Evolutionary conservation across 2,888 invertebrate species (phyloP).

Genomic region (Morinoia aosen): DNA sequence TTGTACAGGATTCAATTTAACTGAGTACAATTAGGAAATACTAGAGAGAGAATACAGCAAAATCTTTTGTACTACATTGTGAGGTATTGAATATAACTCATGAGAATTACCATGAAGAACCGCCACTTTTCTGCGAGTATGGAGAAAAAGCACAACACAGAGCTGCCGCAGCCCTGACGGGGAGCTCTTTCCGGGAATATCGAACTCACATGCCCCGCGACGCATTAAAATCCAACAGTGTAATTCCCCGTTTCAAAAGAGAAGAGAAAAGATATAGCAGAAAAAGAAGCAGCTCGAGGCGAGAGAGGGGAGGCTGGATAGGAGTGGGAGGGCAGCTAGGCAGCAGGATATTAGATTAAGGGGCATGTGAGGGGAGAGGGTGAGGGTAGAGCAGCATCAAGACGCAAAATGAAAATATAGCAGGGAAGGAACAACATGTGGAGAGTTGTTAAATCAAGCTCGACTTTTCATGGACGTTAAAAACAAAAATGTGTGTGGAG

Average conservation of each 20-base stretch:
- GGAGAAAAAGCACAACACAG: background rate
- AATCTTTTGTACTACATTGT: too few species aligned
- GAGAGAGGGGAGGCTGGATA: background rate
- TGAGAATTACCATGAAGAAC: too few species aligned
- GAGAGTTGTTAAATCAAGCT: background rate
- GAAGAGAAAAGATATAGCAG: background rate
- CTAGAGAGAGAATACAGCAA: too few species aligned
- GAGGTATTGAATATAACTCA: too few species aligned
- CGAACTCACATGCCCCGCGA: background rate
- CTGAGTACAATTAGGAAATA: too few species aligned
- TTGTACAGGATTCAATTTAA: too few species aligned
- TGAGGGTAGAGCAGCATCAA: background rate
- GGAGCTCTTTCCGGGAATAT: background rate
- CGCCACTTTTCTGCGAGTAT: too few species aligned
- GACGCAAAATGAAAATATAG: background rate
- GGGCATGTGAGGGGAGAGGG: constrained; percentile 54
- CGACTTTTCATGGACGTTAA: background rate
- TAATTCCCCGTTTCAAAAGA: background rate
- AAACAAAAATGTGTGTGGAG: background rate
- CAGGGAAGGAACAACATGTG: background rate
- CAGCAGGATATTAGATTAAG: constrained; percentile 41
- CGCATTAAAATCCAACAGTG: constrained; percentile 17
- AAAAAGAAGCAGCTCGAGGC: background rate
- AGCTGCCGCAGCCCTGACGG: background rate
- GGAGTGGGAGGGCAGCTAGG: constrained; percentile 13